Evolutionary conservation across 2,888 invertebrate genomes (phyloP), one percentile per base, ranked within the genome.

Genomic region (Camptogramma bilineatum): DNA sequence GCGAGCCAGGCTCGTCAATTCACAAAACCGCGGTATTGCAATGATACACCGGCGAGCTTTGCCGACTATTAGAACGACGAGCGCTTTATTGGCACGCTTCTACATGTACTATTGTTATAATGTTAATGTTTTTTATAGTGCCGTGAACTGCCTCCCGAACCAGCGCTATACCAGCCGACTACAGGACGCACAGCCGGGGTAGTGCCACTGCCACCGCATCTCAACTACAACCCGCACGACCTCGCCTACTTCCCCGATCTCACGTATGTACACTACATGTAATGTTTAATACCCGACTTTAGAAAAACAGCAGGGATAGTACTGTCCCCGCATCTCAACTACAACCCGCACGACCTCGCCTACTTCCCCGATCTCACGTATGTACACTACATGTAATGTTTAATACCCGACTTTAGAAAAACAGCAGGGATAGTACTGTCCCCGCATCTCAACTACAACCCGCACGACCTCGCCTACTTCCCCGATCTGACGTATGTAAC

Each of bases 121-220:
- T n/a, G n/a, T 31, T 18, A 31, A 8, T 18, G n/a, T 42, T 10
- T 54, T 65, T 50, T 53, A 1, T 71, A 91, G 90, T 88, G 90
- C 66, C 90, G 89, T 61, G 86, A 90, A 74, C 66, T 90, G 73
- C 90, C 89, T 8, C 67, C 81, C 28, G 86, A 88, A 75, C 85
- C 88, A 56, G 79, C 79, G 62, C 71, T 84, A 64, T 81, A 80
- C 64, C 73, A 76, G 64, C 79, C 78, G 80, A 5, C 34, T 10
- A 31, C 83, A 86, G 55, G 16, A 73, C n/a, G 71, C 18, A 13
- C 19, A 4, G 2, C 17, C 28, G 13, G 1, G 34, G 52, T 13
- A 13, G 13, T 13, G 13, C 28, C 7, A 0, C 4, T 5, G 8
- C 16, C 71, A 9, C 57, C 70, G 4, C 42, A 55, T 1, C 31